Evolutionary conservation across 2,797 vertebrate genomes (phyloP).

Genomic region (Girardinus metallicus): DNA sequence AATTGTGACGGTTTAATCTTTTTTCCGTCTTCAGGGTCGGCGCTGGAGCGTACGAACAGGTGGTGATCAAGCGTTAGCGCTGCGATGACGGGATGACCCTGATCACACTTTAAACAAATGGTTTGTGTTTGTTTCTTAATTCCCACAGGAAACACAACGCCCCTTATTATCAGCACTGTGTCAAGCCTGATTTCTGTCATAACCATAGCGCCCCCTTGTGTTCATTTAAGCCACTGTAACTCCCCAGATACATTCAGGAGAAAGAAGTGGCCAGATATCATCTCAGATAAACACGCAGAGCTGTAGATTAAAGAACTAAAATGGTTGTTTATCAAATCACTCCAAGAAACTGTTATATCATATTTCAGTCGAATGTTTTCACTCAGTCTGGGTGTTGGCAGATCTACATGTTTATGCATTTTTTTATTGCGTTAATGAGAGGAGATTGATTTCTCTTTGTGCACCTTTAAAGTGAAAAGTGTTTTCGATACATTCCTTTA

Average conservation of each 20-base stretch:
- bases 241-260: slow-evolving; percentile 2
- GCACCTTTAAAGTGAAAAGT: slow-evolving; percentile 23
- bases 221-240: slow-evolving; percentile 24
- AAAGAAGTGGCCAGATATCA: slow-evolving; percentile 1
- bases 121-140: slow-evolving; percentile 45
- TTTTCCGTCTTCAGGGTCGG: slow-evolving; percentile 80
- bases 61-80: slow-evolving; percentile 94
- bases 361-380: slow-evolving; percentile 4
- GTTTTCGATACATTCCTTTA: slow-evolving; percentile 73
- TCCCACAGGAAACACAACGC: slow-evolving; percentile 36
- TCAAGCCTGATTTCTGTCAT: slow-evolving; percentile 15
- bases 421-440: not conserved
- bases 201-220: slow-evolving; percentile 63
- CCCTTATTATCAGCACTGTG: not conserved
- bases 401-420: not conserved
- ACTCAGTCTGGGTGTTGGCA: slow-evolving; percentile 15
- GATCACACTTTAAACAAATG: not conserved
- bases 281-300: slow-evolving; percentile 11
- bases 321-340: not conserved
- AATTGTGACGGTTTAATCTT: slow-evolving; percentile 9
- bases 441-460: slow-evolving; percentile 12
- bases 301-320: not conserved
- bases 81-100: slow-evolving; percentile 15
- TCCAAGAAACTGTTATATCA: not conserved
- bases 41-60: slow-evolving; percentile 93